Evolutionary conservation across 2,888 invertebrate genomes (phyloP), one percentile per base, ranked within the genome.

Genomic region (Geophilus truncorum): DNA sequence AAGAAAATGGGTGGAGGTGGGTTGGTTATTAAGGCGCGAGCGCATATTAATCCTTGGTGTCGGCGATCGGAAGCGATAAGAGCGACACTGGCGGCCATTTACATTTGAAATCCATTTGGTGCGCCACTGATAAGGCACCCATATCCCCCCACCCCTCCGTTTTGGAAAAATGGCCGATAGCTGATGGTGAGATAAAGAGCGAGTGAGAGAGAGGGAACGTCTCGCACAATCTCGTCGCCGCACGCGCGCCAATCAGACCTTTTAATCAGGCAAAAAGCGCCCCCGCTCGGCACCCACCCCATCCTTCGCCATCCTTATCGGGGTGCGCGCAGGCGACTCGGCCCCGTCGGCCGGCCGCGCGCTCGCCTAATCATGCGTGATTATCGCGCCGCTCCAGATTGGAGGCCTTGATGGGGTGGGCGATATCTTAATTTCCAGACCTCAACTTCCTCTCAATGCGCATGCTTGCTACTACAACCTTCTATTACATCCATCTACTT

Each of bases 21-120:
- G 51, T 51, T 51, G 51, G 51, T 79, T 79, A 79, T 79, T 79
- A 79, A 79, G 79, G 79, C 79, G 76, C 79, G 32, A 79, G 79
- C 51, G 45, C 79, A 79, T 79, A 79, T 79, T 79, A 79, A 79
- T 79, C 79, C 79, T 79, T 51, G 51, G 34, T 51, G 79, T 79
- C 79, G 25, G 79, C 51, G 79, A 79, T 79, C 79, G 79, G 79
- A 79, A 79, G 79, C 79, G 79, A 79, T 79, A 79, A 79, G 79
- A 51, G 51, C 79, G 79, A 51, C 51, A 51, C 51, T 51, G 76
- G 32, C 45, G 34, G 51, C 45, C 79, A 79, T 79, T 79, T 79
- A 79, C 79, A 79, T 79, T 79, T 79, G 79, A 79, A 79, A 79
- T 79, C 79, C 79, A 79, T 79, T 79, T 79, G 79, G 79, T 51